Evolutionary conservation across 2,888 invertebrate genomes (phyloP).

Genomic region (Aporophyla nigra): DNA sequence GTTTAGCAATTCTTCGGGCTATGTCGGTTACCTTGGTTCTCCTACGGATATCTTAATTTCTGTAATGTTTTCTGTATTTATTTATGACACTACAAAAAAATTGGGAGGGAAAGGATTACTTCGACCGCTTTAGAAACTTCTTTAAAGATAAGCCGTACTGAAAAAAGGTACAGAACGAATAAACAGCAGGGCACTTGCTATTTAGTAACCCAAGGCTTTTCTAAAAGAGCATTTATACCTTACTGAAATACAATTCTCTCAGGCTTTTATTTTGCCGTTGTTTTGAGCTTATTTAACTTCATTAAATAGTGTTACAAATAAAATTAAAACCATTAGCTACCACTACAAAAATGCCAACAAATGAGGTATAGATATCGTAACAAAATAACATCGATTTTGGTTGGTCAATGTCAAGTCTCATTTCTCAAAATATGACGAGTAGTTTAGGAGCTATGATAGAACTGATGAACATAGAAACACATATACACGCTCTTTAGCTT

Average conservation of each 20-base stretch:
- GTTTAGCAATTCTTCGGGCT: no score
- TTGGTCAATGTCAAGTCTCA: neutral
- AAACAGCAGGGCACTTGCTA: neutral
- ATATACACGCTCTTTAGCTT: neutral
- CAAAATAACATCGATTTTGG: no score
- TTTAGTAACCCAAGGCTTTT: neutral
- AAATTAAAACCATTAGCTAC: no score
- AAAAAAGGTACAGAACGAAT: slow-evolving; percentile 10
- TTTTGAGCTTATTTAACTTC: neutral
- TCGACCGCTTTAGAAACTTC: neutral
- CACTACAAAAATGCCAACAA: neutral
- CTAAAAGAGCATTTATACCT: neutral
- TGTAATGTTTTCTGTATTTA: no score
- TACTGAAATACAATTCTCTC: neutral
- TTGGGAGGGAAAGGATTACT: neutral
- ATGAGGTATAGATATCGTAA: neutral
- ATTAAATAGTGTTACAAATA: neutral
- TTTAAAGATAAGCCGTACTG: neutral
- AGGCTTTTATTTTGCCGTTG: neutral
- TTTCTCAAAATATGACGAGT: neutral
- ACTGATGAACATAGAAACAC: neutral
- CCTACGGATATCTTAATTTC: no score
- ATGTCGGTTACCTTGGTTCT: no score
- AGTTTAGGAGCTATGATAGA: neutral
- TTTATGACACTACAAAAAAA: neutral